Evolutionary conservation across 2,888 invertebrate genomes (phyloP).

Genomic region (Trissolcus brochymenae): DNA sequence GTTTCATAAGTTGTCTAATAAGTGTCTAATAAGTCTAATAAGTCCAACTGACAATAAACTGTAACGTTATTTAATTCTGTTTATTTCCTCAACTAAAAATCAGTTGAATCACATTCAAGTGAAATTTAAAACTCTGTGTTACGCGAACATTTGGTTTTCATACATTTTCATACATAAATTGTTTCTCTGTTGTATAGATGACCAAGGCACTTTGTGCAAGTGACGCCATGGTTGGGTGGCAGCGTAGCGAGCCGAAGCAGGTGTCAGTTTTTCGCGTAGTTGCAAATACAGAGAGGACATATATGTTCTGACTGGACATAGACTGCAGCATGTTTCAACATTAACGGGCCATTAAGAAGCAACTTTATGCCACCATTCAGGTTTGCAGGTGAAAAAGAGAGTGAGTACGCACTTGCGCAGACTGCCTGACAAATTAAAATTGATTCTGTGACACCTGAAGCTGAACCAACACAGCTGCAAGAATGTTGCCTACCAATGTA

Average conservation of each 20-base stretch:
- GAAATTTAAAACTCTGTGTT: no score
- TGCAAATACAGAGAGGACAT: slow-evolving; percentile 48
- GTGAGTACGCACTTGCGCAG: slow-evolving; percentile 52
- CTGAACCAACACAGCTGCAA: slow-evolving; percentile 70
- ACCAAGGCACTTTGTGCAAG: slow-evolving; percentile 5
- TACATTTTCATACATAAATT: no score
- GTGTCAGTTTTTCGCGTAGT: slow-evolving; percentile 45
- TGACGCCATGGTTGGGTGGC: slow-evolving; percentile 61
- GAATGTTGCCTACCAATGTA: slow-evolving; percentile 93
- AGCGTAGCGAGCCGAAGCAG: slow-evolving; percentile 61
- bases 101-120: no score
- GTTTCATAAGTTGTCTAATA: no score
- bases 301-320: slow-evolving; percentile 30
- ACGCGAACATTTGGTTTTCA: no score
- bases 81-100: no score
- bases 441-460: slow-evolving; percentile 36
- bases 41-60: no score
- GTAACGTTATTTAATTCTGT: no score
- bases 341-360: slow-evolving; percentile 42
- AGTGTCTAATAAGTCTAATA: no score
- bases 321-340: slow-evolving; percentile 50
- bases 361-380: slow-evolving; percentile 64
- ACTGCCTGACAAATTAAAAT: slow-evolving; percentile 55
- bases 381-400: slow-evolving; percentile 55
- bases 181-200: slow-evolving; percentile 9